A percentile compares a stretch with the other conserved stretches of the same genome.
phyloP scores from a whole-genome alignment of 2,888 invertebrate genomes.

The Drosophila kuntzei region DNA sequence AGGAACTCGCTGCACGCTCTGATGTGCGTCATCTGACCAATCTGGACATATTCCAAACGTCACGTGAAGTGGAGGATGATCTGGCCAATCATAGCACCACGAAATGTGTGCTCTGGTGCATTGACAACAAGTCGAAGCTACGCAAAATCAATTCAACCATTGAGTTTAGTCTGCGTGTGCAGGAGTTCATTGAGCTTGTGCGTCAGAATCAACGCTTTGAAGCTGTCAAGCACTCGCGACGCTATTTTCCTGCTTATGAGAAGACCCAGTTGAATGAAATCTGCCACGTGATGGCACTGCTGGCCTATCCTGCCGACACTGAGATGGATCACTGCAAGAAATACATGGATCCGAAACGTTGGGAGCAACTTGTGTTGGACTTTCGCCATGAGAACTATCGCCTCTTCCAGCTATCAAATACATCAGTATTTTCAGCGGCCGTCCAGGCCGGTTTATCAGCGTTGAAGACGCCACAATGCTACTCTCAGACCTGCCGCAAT shows the following conservation, averaged over 20 bases:
- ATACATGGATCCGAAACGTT: conserved; percentile 89
- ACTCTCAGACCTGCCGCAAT: conserved; percentile 90
- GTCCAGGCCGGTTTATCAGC: conserved; percentile 94
- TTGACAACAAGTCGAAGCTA: conserved; percentile 97
- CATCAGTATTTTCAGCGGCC: conserved; percentile 96
- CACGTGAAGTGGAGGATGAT: conserved; percentile 94
- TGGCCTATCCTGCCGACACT: conserved; percentile 95
- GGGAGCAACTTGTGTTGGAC: conserved; percentile 94
- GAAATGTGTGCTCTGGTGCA: conserved; percentile 97
- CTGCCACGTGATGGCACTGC: conserved; percentile 97
- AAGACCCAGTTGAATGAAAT: conserved; percentile 94
- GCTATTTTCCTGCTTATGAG: conserved; percentile 95
- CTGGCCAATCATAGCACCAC: conserved; percentile 92
- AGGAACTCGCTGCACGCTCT: conserved; percentile 92
- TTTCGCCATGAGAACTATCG: conserved; percentile 98
- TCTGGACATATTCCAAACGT: conserved; percentile 93
- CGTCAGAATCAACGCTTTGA: conserved; percentile 93
- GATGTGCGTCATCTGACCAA: conserved; percentile 95
- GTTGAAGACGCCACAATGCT: conserved; percentile 96
- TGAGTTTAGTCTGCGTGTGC: conserved; percentile 93
- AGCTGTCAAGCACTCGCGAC: conserved; percentile 97
- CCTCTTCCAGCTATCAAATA: conserved; percentile 95
- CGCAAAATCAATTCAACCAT: conserved; percentile 97
- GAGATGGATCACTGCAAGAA: conserved; percentile 90
- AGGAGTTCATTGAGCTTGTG: conserved; percentile 98